Evolutionary conservation across 2,888 invertebrate species (phyloP).

Genomic region (Tetranychus truncatus): DNA sequence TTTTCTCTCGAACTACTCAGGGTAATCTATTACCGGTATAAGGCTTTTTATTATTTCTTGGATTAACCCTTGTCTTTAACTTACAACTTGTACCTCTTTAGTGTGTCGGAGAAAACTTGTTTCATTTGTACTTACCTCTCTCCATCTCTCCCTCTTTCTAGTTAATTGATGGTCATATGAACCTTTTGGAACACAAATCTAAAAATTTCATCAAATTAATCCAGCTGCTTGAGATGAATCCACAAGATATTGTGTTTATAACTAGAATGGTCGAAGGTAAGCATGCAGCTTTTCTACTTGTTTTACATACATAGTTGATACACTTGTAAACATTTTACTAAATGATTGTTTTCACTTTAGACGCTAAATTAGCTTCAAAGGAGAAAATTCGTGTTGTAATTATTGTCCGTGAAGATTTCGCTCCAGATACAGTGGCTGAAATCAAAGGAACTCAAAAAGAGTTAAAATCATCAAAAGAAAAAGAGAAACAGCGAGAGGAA

Average conservation of each 20-base stretch:
- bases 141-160: neutral
- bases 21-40: slow-evolving; percentile 6
- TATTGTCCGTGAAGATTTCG: neutral
- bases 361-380: neutral
- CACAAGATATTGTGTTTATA: neutral
- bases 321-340: neutral
- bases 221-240: neutral
- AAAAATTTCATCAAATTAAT: neutral
- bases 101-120: neutral
- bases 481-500: too few relatives aligned
- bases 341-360: neutral
- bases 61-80: neutral
- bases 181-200: neutral
- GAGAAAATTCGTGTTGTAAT: neutral
- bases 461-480: too few relatives aligned
- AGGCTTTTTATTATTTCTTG: neutral
- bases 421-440: neutral
- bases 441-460: too few relatives aligned
- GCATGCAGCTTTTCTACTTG: neutral
- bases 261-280: neutral
- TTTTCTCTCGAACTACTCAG: neutral
- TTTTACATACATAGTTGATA: too few relatives aligned
- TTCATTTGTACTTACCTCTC: neutral
- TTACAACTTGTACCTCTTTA: neutral
- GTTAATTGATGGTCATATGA: slow-evolving; percentile 4